Conservation (phyloP, 2,888 invertebrate species). For the Cerastis rubricosa region DNA sequence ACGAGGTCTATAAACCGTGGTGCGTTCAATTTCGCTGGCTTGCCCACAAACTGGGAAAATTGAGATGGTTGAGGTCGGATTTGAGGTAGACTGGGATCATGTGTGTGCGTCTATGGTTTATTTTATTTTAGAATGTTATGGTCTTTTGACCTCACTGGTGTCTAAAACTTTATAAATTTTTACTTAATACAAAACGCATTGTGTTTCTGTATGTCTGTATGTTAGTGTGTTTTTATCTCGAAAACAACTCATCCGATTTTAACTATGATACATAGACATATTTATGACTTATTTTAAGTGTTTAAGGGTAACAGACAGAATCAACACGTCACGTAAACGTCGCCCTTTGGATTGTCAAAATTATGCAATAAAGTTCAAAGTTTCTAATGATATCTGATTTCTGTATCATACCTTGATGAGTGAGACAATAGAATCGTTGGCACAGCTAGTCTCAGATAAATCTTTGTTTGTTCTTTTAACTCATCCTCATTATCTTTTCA, state of each 20-base stretch:
- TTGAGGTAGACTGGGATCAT: slow-evolving; percentile 31
- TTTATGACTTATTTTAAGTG: background rate
- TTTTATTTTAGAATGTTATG: slow-evolving; percentile 7
- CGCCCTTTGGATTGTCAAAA: background rate
- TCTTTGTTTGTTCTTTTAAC: background rate
- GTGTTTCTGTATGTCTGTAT: background rate
- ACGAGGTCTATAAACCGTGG: slow-evolving; percentile 79
- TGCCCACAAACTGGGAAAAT: slow-evolving; percentile 77
- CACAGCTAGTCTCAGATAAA: background rate
- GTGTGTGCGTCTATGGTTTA: slow-evolving; percentile 29
- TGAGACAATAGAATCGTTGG: background rate
- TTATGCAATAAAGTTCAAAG: too few species aligned
- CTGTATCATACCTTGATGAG: background rate
- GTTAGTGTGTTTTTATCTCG: background rate
- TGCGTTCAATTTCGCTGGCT: slow-evolving; percentile 74
- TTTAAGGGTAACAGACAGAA: background rate
- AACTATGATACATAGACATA: too few species aligned
- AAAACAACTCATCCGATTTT: background rate
- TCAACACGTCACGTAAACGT: background rate
- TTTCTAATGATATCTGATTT: too few species aligned
- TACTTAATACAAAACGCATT: background rate
- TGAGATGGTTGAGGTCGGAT: slow-evolving; percentile 73
- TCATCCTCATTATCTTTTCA: slow-evolving; percentile 17
- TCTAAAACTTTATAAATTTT: too few species aligned
- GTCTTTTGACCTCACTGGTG: background rate